Conservation (phyloP, 2,113 vertebrate genomes). For the Mesocricetus auratus region DNA sequence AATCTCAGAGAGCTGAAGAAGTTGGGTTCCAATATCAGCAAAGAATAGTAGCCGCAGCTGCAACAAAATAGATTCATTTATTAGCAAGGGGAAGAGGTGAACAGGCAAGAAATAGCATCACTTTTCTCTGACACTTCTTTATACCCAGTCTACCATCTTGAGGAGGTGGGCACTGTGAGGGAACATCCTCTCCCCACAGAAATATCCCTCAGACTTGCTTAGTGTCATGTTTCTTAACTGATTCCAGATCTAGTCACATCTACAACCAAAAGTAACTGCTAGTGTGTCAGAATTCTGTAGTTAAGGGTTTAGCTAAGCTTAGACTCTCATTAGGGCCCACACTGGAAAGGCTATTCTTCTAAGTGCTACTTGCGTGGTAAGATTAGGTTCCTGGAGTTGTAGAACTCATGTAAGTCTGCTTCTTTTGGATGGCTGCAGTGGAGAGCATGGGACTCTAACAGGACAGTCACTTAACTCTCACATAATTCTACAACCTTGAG, state of each 20-base stretch:
- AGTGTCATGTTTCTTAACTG: background rate
- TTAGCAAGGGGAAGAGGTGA: background rate
- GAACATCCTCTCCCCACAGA: background rate
- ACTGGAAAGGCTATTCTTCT: background rate
- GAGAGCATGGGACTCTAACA: background rate
- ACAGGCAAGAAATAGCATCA: background rate
- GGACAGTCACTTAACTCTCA: background rate
- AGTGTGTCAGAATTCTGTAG: background rate
- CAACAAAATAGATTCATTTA: background rate
- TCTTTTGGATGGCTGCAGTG: background rate
- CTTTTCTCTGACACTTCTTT: background rate
- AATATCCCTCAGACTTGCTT: background rate
- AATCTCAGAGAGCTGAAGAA: background rate
- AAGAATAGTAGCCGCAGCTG: background rate
- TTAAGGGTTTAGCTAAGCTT: background rate
- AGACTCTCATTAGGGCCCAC: no score
- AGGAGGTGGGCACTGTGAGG: background rate
- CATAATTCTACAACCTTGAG: background rate
- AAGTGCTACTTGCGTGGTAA: background rate
- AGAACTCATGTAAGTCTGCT: background rate
- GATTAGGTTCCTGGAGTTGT: background rate
- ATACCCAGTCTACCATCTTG: background rate
- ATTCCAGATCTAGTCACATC: background rate
- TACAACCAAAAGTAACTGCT: background rate
- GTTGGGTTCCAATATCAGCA: background rate